Base-by-base conservation (phyloP, 64 coral and sea anemone species). In the Trachythela sp. region DNA sequence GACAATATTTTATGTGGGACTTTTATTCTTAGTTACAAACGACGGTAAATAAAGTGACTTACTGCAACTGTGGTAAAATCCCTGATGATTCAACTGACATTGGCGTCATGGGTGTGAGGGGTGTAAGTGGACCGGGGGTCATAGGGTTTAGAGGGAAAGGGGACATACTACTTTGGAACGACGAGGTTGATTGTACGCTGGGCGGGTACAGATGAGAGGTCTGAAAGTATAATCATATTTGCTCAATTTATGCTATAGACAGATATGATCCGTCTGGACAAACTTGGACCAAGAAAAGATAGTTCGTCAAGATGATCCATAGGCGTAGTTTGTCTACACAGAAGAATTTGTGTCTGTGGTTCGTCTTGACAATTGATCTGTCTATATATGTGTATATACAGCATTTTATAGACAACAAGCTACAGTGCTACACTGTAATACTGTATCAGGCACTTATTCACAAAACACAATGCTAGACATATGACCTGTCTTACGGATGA, bases 11-110 rank as follows among this genome's bases (percentile, higher is more conserved):
- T n/a, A n/a, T n/a, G n/a, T n/a, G n/a, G n/a, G n/a, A n/a, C n/a
- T n/a, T n/a, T n/a, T n/a, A n/a, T n/a, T n/a, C n/a, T n/a, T n/a
- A n/a, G n/a, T n/a, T n/a, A n/a, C n/a, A n/a, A n/a, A n/a, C n/a
- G n/a, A n/a, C n/a, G n/a, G n/a, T n/a, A n/a, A n/a, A 33, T 4
- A 45, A 42, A 24, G 9, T 40, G 18, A 89, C 96, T 89, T 89
- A 99, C 96, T 99, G 96, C 70, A 99, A 85, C 85, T 99, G 96
- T 36, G 96, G 96, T 51, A 99, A 64, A 87, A 99, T 99, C 13
- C 93, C 96, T 54, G 96, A 92, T 59, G 91, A 89, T 9, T 99
- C 96, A 36, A 91, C 96, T 15, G 90, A 94, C 95, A 97, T 97
- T 0, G 95, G 95, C 8, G 93, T 94, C 93, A 94, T 94, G 0